Conservation (phyloP, 2,113 vertebrate genomes). For the Sitta europaea region DNA sequence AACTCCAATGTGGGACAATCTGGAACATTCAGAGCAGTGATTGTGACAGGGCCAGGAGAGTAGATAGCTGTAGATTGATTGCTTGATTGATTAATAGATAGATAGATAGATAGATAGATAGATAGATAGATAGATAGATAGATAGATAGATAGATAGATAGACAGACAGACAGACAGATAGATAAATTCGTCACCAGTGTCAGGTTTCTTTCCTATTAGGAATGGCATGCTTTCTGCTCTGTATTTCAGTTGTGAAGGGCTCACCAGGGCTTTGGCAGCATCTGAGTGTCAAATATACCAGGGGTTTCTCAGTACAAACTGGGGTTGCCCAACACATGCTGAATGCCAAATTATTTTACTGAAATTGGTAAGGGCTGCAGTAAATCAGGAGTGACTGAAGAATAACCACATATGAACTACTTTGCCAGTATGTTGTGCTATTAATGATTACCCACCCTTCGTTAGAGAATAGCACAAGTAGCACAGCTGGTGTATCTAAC, state of each 20-base stretch:
- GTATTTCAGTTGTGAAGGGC: not conserved
- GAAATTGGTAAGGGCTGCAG: not conserved
- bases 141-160: not conserved
- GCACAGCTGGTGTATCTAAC: not conserved
- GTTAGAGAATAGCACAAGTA: rapidly evolving
- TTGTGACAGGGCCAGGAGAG: not conserved
- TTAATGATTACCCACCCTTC: slow-evolving; percentile 8
- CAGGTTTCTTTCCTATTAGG: not conserved
- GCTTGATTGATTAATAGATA: no score
- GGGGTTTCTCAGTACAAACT: not conserved
- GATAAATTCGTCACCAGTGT: not conserved
- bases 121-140: not conserved
- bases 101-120: not conserved
- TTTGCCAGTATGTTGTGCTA: not conserved
- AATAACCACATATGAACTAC: not conserved
- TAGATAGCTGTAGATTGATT: not conserved
- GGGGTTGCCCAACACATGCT: rapidly evolving
- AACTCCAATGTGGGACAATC: not conserved
- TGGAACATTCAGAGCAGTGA: not conserved
- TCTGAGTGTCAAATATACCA: not conserved
- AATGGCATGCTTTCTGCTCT: not conserved
- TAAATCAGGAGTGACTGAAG: not conserved
- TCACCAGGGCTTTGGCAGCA: not conserved
- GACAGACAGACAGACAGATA: not conserved
- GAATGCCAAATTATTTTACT: not conserved